Percentiles rank a stretch among this genome's conserved stretches.
Conservation (phyloP, 2,113 vertebrate species). For the Sula dactylatra region DNA sequence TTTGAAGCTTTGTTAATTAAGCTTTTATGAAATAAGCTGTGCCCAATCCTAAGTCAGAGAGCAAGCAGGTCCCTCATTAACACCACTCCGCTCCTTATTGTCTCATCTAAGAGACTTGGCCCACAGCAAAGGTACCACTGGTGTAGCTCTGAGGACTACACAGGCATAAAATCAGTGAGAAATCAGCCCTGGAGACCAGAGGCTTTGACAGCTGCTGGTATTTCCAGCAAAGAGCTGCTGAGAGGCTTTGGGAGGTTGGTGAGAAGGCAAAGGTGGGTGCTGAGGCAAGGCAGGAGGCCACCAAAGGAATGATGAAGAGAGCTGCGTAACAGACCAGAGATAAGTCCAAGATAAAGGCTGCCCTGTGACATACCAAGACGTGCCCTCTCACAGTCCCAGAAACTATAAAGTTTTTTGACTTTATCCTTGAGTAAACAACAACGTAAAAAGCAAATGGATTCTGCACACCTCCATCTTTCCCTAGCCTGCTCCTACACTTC, state of each 20-base stretch:
- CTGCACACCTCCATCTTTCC: neutral
- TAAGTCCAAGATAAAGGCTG: neutral
- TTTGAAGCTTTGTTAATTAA: neutral
- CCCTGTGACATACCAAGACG: neutral
- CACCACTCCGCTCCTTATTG: neutral
- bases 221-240: neutral
- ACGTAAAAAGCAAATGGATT: neutral
- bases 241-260: neutral
- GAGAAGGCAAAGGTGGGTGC: neutral
- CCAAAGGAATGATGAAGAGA: rapidly evolving
- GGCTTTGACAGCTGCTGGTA: neutral
- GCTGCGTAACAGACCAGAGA: neutral
- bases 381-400: neutral
- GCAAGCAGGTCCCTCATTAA: neutral
- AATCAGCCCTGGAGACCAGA: neutral
- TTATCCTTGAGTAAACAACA: neutral
- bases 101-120: neutral
- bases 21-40: neutral
- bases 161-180: neutral
- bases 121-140: neutral
- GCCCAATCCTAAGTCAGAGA: neutral
- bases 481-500: neutral
- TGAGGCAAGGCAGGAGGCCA: neutral
- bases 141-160: neutral
- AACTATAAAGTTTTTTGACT: neutral